Evolutionary conservation across 2,797 vertebrate genomes (phyloP), one percentile per base, ranked within the genome.

Genomic region (Tauraco hartlaubi): DNA sequence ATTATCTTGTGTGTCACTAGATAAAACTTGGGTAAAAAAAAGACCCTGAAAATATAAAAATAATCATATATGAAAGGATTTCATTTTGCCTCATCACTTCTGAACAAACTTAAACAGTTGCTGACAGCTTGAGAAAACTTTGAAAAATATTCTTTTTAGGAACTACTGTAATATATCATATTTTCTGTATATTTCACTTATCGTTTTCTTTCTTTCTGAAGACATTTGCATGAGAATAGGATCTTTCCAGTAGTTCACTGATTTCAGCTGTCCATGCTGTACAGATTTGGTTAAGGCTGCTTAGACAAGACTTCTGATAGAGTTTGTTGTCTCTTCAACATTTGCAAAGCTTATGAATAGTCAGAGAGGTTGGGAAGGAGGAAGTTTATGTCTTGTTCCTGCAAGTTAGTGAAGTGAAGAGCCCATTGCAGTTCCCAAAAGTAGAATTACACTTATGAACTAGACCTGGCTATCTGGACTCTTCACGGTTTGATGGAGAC

Each of bases 21-120:
- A 94, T 87, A 91, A 46, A 92, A 90, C 61, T 54, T 83, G 74
- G 21, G 28, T 6, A 74, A 7, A 31, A 71, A 59, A 80, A 79
- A 80, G 28, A 82, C 55, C 55, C n/a, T 56, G 54, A 92, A 95
- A 96, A 95, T 90, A 96, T 72, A 94, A 96, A 83, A 87, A 93
- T 92, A 95, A 94, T 94, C 76, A 92, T 51, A 67, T 66, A 90
- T 25, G 43, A 88, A 91, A 92, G 92, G 44, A 95, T 94, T 96
- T 95, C 49, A 85, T 85, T 96, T 96, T 86, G 44, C 89, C 52
- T 88, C 79, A 92, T 90, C 72, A 89, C 33, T 90, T 94, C 92
- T 82, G 73, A 96, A 88, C 93, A 75, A 96, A 88, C 68, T 87
- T 87, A 94, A 96, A 94, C 83, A 86, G 77, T 15, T 92, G 92